phyloP scores from a whole-genome alignment of 2,113 vertebrate species.

The Epinephelus cyanopodus region DNA sequence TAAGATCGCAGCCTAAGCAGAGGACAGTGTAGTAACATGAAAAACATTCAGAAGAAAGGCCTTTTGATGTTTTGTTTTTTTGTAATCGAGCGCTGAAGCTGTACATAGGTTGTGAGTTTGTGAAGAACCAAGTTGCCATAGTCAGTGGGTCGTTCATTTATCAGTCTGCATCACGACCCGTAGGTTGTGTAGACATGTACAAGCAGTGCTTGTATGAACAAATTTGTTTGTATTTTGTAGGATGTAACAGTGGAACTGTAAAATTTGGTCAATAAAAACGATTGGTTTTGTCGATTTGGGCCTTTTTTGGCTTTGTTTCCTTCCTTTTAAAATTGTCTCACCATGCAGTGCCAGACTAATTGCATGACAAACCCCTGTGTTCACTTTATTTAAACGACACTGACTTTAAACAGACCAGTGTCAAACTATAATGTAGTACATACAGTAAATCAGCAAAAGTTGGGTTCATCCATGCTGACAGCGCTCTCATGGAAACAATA shows the following conservation, averaged over 20 bases:
- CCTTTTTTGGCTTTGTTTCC: neutral
- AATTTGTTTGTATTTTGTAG: conserved; percentile 65
- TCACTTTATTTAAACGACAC: neutral
- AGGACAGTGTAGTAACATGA: neutral
- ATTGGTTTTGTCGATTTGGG: conserved; percentile 31
- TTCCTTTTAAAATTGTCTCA: no score
- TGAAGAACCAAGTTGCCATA: conserved; percentile 43
- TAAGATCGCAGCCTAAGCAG: neutral
- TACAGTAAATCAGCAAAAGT: neutral
- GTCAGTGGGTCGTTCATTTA: conserved; percentile 29
- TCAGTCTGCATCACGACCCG: conserved; percentile 31
- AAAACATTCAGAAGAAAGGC: conserved; percentile 31
- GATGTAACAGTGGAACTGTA: conserved; percentile 67
- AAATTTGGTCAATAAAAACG: conserved; percentile 71
- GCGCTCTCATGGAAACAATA: conserved; percentile 23
- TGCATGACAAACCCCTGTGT: neutral
- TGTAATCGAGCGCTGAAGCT: conserved; percentile 39
- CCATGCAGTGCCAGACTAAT: neutral
- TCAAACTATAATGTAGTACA: neutral
- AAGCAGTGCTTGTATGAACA: conserved; percentile 73
- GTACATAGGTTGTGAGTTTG: conserved; percentile 54
- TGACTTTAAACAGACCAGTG: neutral
- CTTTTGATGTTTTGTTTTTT: conserved; percentile 51
- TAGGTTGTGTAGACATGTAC: conserved; percentile 46
- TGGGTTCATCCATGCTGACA: neutral